phyloP scores from a whole-genome alignment of 2,888 invertebrate genomes.

The Pollenia griseotomentosa region DNA sequence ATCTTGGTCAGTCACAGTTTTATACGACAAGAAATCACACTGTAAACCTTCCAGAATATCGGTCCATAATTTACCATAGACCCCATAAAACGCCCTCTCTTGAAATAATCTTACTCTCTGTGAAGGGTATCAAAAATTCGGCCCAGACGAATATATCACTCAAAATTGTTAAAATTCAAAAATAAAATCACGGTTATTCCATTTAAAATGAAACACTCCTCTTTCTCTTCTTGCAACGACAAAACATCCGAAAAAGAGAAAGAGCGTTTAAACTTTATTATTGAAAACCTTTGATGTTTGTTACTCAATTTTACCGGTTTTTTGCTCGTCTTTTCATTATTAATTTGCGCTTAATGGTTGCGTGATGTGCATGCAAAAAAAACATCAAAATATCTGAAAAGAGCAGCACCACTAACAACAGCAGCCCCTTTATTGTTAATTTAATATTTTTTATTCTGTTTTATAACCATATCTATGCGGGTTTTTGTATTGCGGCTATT shows the following conservation, averaged over 20 bases:
- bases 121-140: no score
- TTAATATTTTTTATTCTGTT: constrained; percentile 8
- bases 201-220: no score
- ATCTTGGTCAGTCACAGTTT: no score
- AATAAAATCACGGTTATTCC: no score
- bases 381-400: neutral
- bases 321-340: neutral
- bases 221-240: neutral
- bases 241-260: neutral
- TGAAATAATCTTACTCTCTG: no score
- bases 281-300: constrained; percentile 20
- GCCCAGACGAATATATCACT: no score
- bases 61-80: no score
- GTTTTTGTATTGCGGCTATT: neutral
- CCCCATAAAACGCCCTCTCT: no score
- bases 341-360: constrained; percentile 13
- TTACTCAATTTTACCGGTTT: constrained; percentile 15
- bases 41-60: no score
- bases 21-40: no score
- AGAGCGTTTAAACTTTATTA: constrained; percentile 15
- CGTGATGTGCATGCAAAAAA: constrained; percentile 3
- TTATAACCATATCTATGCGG: constrained; percentile 22
- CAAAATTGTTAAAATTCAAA: no score
- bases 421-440: constrained; percentile 8
- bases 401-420: neutral